phyloP scores from a whole-genome alignment of 2,888 invertebrate genomes.

The Thymelicus acteon region DNA sequence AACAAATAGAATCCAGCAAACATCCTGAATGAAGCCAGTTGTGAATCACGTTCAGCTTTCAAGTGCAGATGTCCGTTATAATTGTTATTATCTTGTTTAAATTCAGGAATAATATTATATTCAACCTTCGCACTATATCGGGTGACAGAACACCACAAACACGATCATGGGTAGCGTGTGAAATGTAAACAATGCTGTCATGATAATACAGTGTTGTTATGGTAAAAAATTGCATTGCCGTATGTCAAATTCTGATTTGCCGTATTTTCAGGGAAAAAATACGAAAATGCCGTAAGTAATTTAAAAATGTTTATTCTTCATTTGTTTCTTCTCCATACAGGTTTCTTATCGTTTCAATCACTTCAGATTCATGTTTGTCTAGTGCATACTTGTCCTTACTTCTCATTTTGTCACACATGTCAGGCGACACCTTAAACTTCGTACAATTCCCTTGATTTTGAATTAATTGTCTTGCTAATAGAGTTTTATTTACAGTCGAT shows the following conservation, averaged over 20 bases:
- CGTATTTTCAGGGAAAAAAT: conserved; percentile 1
- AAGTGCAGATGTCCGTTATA: conserved; percentile 22
- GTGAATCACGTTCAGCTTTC: conserved; percentile 25
- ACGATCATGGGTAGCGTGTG: conserved; percentile 42
- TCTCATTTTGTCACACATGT: conserved; percentile 26
- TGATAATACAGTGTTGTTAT: conserved; percentile 15
- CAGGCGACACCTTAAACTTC: conserved; percentile 36
- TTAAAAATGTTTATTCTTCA: conserved; percentile 12
- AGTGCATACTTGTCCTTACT: conserved; percentile 34
- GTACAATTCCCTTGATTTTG: conserved; percentile 35
- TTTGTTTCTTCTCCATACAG: conserved; percentile 33
- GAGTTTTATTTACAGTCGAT: conserved; percentile 32
- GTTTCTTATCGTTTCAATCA: conserved; percentile 38
- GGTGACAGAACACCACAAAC: conserved; percentile 43
- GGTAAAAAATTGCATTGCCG: background rate
- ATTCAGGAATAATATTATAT: conserved; percentile 17
- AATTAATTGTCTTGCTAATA: conserved; percentile 38
- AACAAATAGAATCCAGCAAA: conserved; percentile 1
- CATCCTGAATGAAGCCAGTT: conserved; percentile 15
- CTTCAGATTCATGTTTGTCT: conserved; percentile 38
- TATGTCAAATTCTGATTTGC: conserved; percentile 1
- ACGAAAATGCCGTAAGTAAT: conserved; percentile 11
- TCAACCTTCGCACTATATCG: conserved; percentile 40
- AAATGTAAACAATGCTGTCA: conserved; percentile 42
- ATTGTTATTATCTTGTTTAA: conserved; percentile 24